Base-by-base conservation (phyloP, 2,113 vertebrate genomes). In the Columba janthina region DNA sequence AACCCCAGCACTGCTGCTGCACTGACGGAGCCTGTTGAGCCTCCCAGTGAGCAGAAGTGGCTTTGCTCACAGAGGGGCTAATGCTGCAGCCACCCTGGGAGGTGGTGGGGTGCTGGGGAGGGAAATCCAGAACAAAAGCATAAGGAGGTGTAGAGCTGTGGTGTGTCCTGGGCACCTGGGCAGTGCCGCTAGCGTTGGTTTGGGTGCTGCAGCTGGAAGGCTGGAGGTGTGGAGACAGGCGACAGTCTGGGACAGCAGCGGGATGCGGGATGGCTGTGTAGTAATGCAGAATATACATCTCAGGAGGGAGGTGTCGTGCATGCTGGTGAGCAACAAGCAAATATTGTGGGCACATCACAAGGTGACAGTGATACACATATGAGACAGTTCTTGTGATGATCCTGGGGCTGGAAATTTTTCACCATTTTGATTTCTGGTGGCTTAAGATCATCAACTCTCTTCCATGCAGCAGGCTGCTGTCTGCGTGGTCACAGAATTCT, bases 1-100 rank as follows among this genome's bases (percentile, higher is more conserved):
- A 86, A 93, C 79, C 72, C 82, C 62, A 66, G 44, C 29, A 69
- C 69, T 77, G 56, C 82, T 78, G 54, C 77, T 67, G 20, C 58
- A 11, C 20, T 3, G 1, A 19, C 0, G 0, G 29, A 26, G 9
- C 32, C 78, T 56, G 11, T 10, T 24, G 44, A 80, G 64, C 28
- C 26, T 72, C n/a, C 32, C 56, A 44, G 31, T 7, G 61, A 54
- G 26, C 36, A 73, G 69, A 28, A 81, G 10, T 29, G 51, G 61
- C 76, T 86, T 66, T 64, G 48, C 71, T 50, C 48, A n/a, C 25
- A 51, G 44, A 32, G 3, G 8, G 32, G 15, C 44, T 66, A 16
- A 15, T 6, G 24, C 25, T 10, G 25, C n/a, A 51, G 32, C 26
- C 3, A 10, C 5, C 29, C 28, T 29, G 50, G 53, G 31, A 56